Conservation (phyloP, 2,888 invertebrate genomes). For the Lasioglossum villosulum region DNA sequence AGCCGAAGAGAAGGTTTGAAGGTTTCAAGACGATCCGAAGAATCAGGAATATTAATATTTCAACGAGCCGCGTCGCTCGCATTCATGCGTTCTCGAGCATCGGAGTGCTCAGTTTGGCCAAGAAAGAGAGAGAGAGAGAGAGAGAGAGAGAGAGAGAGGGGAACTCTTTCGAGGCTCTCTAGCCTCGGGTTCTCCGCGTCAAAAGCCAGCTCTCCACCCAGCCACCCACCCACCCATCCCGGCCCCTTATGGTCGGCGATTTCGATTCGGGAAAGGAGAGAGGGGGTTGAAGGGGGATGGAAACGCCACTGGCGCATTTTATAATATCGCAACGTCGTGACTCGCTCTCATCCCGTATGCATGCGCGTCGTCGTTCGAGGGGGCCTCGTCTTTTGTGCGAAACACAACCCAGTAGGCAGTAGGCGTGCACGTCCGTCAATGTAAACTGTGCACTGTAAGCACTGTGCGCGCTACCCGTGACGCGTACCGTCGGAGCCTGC, state of each 20-base stretch:
- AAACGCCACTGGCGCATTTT: constrained; percentile 40
- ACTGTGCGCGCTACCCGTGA: not conserved
- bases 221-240: too few species aligned
- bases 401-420: constrained; percentile 28
- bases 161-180: too few species aligned
- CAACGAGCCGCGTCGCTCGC: not conserved
- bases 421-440: constrained; percentile 9
- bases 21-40: not conserved
- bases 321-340: constrained; percentile 41
- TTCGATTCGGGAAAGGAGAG: not conserved
- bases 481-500: not conserved
- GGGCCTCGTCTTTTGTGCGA: constrained; percentile 31
- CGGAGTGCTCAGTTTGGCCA: constrained; percentile 11
- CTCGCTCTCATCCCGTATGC: constrained; percentile 58
- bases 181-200: constrained; percentile 10
- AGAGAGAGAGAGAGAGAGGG: too few species aligned
- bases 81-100: constrained; percentile 12
- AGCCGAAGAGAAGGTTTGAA: not conserved
- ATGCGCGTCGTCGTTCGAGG: constrained; percentile 30
- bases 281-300: not conserved
- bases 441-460: not conserved
- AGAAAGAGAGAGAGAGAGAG: not conserved
- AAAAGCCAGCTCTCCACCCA: constrained; percentile 2
- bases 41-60: constrained; percentile 15
- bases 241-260: not conserved